Percentiles rank a stretch among this genome's conserved stretches.
Conservation (phyloP, 2,113 vertebrate species). For the Neolamprologus caudopunctatus region DNA sequence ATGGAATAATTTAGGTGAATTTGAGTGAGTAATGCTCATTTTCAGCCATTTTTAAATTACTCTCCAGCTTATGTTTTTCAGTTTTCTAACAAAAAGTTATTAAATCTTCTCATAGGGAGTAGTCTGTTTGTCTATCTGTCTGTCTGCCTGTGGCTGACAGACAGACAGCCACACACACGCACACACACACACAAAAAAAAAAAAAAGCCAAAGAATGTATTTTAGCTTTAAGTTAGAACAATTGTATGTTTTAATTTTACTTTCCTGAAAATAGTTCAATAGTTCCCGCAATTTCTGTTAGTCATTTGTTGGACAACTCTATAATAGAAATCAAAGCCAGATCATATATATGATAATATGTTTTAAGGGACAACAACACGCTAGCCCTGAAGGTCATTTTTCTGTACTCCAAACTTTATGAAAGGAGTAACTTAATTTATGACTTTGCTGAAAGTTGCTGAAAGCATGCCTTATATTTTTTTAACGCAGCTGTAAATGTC, state of each 20-base stretch:
- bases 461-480: background rate
- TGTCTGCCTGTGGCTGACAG: background rate
- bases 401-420: background rate
- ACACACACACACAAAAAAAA: accelerated
- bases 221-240: background rate
- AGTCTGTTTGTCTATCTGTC: background rate
- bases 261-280: background rate
- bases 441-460: background rate
- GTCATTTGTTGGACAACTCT: background rate
- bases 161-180: background rate
- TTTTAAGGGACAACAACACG: background rate
- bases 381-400: background rate
- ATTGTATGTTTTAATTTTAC: background rate
- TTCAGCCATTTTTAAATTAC: background rate
- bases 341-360: background rate
- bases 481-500: background rate
- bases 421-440: background rate
- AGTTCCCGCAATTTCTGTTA: background rate
- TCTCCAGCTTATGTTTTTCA: background rate
- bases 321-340: background rate
- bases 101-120: background rate
- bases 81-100: background rate
- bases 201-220: background rate
- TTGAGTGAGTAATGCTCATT: background rate
- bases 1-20: background rate